Percentiles rank a stretch among this genome's conserved stretches.
Evolutionary conservation across 2,113 vertebrate genomes (phyloP).

Genomic region (Capra hircus): DNA sequence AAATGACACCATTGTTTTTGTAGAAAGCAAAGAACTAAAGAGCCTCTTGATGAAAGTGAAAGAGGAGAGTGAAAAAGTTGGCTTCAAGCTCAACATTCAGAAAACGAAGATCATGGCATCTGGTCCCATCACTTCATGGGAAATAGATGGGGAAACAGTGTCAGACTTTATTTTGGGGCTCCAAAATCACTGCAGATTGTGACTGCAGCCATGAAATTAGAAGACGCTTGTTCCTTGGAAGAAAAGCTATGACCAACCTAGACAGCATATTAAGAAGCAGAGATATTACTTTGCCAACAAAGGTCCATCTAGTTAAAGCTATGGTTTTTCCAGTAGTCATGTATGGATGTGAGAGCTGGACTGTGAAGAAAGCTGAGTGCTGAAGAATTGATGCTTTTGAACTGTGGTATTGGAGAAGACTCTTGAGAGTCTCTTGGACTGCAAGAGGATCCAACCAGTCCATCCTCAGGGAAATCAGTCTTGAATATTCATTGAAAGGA

Average conservation of each 20-base stretch:
- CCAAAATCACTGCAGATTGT: neutral
- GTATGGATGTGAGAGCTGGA: neutral
- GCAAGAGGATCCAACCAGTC: neutral
- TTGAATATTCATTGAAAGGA: neutral
- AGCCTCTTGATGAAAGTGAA: neutral
- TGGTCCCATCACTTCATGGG: neutral
- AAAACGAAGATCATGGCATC: neutral
- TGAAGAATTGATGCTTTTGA: neutral
- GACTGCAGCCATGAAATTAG: neutral
- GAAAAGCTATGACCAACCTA: neutral
- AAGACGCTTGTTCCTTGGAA: neutral
- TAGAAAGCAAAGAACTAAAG: neutral
- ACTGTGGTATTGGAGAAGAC: neutral
- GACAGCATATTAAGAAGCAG: neutral
- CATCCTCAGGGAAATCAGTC: neutral
- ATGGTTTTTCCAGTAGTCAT: neutral
- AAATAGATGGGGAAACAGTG: neutral
- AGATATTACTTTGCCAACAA: neutral
- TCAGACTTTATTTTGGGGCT: neutral
- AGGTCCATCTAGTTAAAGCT: neutral
- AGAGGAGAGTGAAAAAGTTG: neutral
- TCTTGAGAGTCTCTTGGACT: neutral
- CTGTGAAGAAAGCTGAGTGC: neutral
- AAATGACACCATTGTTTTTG: neutral
- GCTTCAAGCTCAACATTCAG: neutral